Conservation (phyloP, 1,140 invertebrate genomes). For the Monomorium pharaonis region DNA sequence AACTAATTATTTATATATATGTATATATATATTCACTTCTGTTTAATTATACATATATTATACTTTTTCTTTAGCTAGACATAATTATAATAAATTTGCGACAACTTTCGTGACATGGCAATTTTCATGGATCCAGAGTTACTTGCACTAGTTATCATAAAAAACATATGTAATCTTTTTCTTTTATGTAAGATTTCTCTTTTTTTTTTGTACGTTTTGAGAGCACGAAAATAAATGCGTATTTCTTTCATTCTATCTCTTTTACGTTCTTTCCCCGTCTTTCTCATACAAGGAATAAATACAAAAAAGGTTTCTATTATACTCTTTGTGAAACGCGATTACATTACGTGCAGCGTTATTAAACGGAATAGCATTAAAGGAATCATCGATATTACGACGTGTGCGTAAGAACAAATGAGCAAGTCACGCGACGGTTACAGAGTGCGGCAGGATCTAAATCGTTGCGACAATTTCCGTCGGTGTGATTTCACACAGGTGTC, state of each 20-base stretch:
- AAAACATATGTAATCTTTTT: slow-evolving; percentile 15
- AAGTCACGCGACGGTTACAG: not conserved
- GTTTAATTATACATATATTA: not conserved
- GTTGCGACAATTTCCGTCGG: slow-evolving; percentile 1
- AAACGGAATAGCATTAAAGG: slow-evolving; percentile 3
- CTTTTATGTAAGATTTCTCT: not conserved
- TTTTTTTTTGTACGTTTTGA: slow-evolving; percentile 26
- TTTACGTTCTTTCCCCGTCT: not conserved
- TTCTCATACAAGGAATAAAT: slow-evolving; percentile 28
- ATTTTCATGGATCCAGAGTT: not conserved
- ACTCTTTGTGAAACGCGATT: slow-evolving; percentile 24
- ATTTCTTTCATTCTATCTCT: slow-evolving; percentile 20
- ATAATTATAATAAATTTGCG: not conserved
- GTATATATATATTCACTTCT: no score
- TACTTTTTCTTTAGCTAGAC: not conserved
- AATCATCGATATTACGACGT: not conserved
- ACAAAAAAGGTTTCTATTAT: slow-evolving; percentile 24
- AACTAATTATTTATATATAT: no score
- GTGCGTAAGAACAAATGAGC: not conserved
- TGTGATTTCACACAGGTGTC: not conserved
- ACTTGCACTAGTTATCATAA: slow-evolving; percentile 16
- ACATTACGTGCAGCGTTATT: slow-evolving; percentile 31
- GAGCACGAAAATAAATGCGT: not conserved
- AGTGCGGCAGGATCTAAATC: slow-evolving; percentile 31
- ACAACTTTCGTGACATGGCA: not conserved